Base-by-base conservation (phyloP, 92 coral and sea anemone species). In the Zoanthus sociatus region DNA sequence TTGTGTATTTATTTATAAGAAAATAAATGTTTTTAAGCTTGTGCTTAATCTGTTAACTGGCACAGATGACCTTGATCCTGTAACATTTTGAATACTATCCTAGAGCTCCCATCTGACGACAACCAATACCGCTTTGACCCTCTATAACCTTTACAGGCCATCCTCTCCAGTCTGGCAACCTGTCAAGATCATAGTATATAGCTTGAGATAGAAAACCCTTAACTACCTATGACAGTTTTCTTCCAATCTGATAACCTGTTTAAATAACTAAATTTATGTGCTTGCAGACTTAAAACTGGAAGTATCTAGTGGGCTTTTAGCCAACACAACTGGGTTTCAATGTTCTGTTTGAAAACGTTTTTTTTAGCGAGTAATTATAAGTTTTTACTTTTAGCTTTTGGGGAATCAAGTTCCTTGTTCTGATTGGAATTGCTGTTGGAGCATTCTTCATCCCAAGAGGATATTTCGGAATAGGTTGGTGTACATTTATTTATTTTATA, bases 381-480 rank as follows among this genome's bases (percentile, higher is more conserved):
- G 3, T 76, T 18, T 7, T 45, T 61, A 18, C 5, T 42, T 67
- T 4, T 47, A 94, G 98, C 50, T 97, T 77, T 76, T 97, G 99
- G 99, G 94, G 94, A 7, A 88, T 97, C 81, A 97, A 97, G 84
- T 92, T 97, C 79, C 87, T 97, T 47, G 84, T 82, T 15, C 91
- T 97, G 15, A 47, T 97, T 55, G 94, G 92, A 4, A 83, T 97
- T 72, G 90, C 94, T 94, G 95, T 91, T 30, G 98, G 96, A 70
- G 95, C 99, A 47, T 97, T 97, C 82, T 97, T 87, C 84, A 93
- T 97, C 63, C 95, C 98, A 18, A 90, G 96, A 76, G 96, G 95
- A 33, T 73, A 91, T 71, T 97, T 97, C 93, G 95, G 97, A 46
- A 66, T 84, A 63, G 97, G 99, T 97, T 72, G 81, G 91, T 45